Conservation (phyloP, 2,888 invertebrate genomes). For the Lasioglossum lativentre region DNA sequence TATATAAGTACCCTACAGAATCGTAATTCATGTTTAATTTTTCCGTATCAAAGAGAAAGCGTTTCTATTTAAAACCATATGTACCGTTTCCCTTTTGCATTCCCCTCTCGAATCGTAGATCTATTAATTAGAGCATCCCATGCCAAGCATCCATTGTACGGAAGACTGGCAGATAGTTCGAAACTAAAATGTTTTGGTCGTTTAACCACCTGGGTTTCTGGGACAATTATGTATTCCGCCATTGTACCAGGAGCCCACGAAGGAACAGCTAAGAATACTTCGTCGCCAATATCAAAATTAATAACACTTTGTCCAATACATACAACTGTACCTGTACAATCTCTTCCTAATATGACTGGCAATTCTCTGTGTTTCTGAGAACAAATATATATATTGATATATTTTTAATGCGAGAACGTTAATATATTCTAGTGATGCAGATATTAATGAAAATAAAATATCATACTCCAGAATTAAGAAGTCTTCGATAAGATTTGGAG, state of each 20-base stretch:
- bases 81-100: conserved; percentile 86
- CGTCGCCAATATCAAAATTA: conserved; percentile 87
- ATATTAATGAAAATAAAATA: conserved; percentile 32
- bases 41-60: conserved; percentile 12
- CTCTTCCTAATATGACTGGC: conserved; percentile 87
- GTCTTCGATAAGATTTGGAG: conserved; percentile 84
- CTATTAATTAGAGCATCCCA: conserved; percentile 85
- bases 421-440: not conserved
- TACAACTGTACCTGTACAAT: conserved; percentile 87
- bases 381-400: conserved; percentile 36
- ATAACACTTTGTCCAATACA: conserved; percentile 87
- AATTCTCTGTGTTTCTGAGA: conserved; percentile 84
- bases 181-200: conserved; percentile 87
- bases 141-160: conserved; percentile 87
- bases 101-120: conserved; percentile 85
- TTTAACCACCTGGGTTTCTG: conserved; percentile 85
- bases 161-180: conserved; percentile 87
- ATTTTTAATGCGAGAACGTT: conserved; percentile 13
- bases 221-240: conserved; percentile 86
- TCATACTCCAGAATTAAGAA: conserved; percentile 82
- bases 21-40: conserved; percentile 28
- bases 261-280: conserved; percentile 87
- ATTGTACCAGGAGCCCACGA: conserved; percentile 87
- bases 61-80: not conserved
- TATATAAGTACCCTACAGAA: conserved; percentile 86